Evolutionary conservation across 2,797 vertebrate species (phyloP), one percentile per base, ranked within the genome.

Genomic region (Pseudochaenichthys georgianus): DNA sequence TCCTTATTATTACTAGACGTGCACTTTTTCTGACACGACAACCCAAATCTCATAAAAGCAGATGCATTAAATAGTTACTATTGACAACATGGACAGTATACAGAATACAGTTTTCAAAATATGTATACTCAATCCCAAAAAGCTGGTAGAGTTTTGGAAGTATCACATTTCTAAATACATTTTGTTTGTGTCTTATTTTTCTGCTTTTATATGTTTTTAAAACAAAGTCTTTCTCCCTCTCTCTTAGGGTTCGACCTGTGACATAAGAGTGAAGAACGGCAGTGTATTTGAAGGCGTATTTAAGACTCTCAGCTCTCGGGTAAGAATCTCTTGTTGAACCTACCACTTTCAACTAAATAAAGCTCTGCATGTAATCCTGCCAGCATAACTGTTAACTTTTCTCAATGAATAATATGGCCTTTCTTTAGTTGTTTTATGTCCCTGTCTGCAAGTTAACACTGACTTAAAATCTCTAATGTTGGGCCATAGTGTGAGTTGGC

Each of bases 291-390:
- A 97, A 88, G 97, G 97, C 53, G 95, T 98, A 78, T 98, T 98
- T 84, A 98, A 97, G 91, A 98, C 97, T 0, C 88, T 98, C 71
- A 98, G 97, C 86, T 97, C 97, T 75, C 95, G 95, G 95, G 97
- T 98, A 88, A 95, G 94, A 82, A 38, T 2, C 31, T 78, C 51
- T 61, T 53, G 16, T 51, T 69, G 46, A 48, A 1, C 42, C 70
- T 17, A 61, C 4, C 1, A 46, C 23, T 55, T 2, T 4, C 6
- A 47, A 1, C 47, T 63, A 47, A 62, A 50, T 16, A 3, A 63
- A 48, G 21, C 42, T 31, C 60, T 51, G 13, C 13, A 67, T 53
- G 42, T 48, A 58, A 34, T 83, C 46, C 19, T 59, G 7, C 65
- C 31, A 72, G 28, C 23, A 3, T 19, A 10, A 21, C 17, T 1